phyloP scores from a whole-genome alignment of 2,113 vertebrate genomes.

The Carlito syrichta region DNA sequence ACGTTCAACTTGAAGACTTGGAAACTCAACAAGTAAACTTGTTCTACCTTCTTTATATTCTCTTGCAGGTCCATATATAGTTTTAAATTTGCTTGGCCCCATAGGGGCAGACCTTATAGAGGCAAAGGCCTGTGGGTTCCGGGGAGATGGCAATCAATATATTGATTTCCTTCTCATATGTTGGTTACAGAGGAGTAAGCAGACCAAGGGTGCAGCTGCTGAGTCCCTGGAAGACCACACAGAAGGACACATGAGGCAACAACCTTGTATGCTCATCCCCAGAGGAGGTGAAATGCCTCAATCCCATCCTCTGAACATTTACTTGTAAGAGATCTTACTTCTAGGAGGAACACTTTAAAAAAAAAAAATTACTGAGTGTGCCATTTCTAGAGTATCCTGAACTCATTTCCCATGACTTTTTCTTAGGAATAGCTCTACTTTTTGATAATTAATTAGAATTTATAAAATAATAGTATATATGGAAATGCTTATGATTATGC shows the following conservation, averaged over 20 bases:
- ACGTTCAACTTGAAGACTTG: not conserved
- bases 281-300: not conserved
- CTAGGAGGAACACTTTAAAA: not conserved
- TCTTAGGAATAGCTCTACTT: conserved; percentile 53
- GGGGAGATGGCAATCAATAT: not conserved
- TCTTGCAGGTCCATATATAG: not conserved
- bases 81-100: not conserved
- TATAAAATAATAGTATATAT: not conserved
- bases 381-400: not conserved
- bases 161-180: not conserved
- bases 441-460: conserved; percentile 41
- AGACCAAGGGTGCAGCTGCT: not conserved
- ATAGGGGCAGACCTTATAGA: not conserved
- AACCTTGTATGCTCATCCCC: not conserved
- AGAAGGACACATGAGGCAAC: fast-evolving
- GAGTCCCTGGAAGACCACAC: not conserved
- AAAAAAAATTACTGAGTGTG: not conserved
- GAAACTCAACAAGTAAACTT: not conserved
- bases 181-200: fast-evolving
- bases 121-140: not conserved
- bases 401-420: not conserved
- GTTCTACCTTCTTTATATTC: not conserved
- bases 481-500: not conserved
- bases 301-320: conserved; percentile 11
- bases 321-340: not conserved